These are phyloP conservation scores for Akabosia matsudoensis DNA, from an alignment of 1,140 invertebrate species.

Conservation along the genomic window DNA sequence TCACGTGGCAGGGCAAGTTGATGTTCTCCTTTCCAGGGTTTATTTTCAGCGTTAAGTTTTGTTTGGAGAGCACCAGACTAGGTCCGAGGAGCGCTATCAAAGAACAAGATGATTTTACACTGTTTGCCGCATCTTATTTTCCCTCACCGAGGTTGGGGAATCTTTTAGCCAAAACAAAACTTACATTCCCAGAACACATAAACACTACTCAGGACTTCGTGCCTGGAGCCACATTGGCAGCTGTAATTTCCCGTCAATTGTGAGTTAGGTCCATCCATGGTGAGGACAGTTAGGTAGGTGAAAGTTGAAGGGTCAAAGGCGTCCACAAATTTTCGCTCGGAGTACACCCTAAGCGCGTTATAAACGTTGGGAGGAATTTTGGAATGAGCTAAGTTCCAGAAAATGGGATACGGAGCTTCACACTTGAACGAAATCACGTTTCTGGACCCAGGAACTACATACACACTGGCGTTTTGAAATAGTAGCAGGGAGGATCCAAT, in stretches of 20 bases:
- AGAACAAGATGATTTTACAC: neutral
- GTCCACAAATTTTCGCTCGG: neutral
- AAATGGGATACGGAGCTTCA: neutral
- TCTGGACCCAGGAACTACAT: neutral
- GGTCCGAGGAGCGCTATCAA: neutral
- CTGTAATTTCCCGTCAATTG: slow-evolving; percentile 1
- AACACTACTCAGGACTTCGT: neutral
- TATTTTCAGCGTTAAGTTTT: neutral
- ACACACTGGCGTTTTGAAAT: slow-evolving; percentile 2
- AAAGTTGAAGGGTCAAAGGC: slow-evolving; percentile 4
- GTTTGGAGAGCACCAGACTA: neutral
- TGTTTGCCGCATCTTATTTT: neutral
- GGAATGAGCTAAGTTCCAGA: slow-evolving; percentile 18
- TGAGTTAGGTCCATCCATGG: neutral
- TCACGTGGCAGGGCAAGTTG: neutral
- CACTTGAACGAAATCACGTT: neutral
- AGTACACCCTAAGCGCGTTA: neutral
- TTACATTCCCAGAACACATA: slow-evolving; percentile 10
- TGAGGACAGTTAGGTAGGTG: neutral
- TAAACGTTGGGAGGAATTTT: neutral
- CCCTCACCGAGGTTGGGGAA: neutral
- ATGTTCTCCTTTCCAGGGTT: neutral
- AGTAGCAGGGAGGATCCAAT: slow-evolving; percentile 6
- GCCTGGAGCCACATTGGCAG: neutral
- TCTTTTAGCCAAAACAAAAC: neutral